Evolutionary conservation across 2,113 vertebrate genomes (phyloP).

Genomic region (Pogona vitticeps): DNA sequence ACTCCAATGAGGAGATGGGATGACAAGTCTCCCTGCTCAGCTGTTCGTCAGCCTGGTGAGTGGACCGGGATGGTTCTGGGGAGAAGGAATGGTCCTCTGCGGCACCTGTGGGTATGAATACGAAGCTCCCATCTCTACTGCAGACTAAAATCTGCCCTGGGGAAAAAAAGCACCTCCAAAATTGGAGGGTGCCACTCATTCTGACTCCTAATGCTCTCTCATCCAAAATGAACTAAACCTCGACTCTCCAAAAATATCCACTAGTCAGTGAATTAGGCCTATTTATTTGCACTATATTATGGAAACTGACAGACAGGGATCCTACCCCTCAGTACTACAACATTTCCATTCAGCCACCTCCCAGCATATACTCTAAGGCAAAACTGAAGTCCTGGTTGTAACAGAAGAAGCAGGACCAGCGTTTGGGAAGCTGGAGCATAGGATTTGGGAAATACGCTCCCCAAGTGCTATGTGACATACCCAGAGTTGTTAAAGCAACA

Average conservation of each 20-base stretch:
- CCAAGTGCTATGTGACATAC: neutral
- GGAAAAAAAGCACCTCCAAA: neutral
- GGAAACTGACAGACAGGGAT: neutral
- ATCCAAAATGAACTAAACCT: neutral
- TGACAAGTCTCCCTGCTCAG: no score
- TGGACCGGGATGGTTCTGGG: no score
- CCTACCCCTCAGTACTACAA: neutral
- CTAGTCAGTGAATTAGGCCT: neutral
- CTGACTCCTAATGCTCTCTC: neutral
- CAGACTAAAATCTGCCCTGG: no score
- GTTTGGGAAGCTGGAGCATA: neutral
- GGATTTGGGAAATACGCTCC: neutral
- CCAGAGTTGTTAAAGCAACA: neutral
- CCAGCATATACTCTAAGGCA: neutral
- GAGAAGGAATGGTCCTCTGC: no score
- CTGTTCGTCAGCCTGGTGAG: no score
- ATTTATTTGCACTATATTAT: neutral
- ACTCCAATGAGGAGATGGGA: no score
- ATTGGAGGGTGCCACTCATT: neutral
- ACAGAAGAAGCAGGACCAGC: neutral
- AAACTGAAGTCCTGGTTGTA: neutral
- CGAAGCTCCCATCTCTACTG: no score
- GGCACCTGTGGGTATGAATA: no score
- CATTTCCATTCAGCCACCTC: neutral
- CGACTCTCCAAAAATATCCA: neutral